phyloP scores from a whole-genome alignment of 2,113 vertebrate species.

The Aegotheles bennettii region DNA sequence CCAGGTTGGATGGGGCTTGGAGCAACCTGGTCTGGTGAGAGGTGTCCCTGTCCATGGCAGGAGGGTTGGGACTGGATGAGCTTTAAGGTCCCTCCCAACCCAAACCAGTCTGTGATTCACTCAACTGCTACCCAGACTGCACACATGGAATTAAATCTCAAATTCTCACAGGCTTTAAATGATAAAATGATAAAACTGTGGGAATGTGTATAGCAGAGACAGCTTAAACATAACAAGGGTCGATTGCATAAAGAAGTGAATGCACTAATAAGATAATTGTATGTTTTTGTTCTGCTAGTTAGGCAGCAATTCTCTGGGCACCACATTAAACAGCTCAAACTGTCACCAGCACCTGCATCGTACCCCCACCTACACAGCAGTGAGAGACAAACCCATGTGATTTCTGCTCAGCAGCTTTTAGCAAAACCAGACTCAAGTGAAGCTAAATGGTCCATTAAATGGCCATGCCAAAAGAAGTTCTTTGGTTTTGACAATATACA shows the following conservation, averaged over 20 bases:
- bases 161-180: neutral
- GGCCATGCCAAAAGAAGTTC: conserved; percentile 7
- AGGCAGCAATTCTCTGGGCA: conserved; percentile 44
- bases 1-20: too few relatives aligned
- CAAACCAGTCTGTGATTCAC: too few relatives aligned
- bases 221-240: neutral
- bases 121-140: neutral
- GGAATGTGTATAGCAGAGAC: neutral
- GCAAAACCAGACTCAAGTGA: conserved; percentile 44
- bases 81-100: too few relatives aligned
- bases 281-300: neutral
- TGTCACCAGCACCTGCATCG: conserved; percentile 59
- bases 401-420: conserved; percentile 12
- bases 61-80: too few relatives aligned
- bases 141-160: neutral
- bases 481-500: conserved; percentile 39
- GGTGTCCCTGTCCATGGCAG: too few relatives aligned
- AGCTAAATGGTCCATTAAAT: conserved; percentile 32
- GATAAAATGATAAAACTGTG: neutral
- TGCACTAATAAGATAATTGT: conserved; percentile 32
- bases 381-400: conserved; percentile 23
- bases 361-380: conserved; percentile 37
- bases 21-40: too few relatives aligned
- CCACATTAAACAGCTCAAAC: conserved; percentile 43
- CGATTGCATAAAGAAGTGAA: conserved; percentile 18